These are phyloP conservation scores for Pilophorus perplexus DNA, from an alignment of 2,888 invertebrate genomes.

Conservation along the genomic window DNA sequence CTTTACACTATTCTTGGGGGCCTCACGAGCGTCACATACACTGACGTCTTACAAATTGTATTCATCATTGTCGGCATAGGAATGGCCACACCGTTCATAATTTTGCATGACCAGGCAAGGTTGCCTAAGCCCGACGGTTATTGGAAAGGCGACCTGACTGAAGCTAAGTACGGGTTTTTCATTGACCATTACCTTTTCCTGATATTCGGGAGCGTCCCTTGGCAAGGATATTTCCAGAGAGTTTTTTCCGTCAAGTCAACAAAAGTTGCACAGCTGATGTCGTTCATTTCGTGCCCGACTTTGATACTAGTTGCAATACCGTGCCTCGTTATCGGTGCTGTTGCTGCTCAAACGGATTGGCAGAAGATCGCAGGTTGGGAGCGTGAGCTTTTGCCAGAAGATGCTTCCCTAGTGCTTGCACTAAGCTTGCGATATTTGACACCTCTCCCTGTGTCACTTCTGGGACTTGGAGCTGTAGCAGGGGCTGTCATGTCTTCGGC, in stretches of 20 bases:
- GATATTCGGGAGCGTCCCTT: conserved; percentile 66
- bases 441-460: conserved; percentile 61
- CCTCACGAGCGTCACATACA: conserved; percentile 68
- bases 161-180: conserved; percentile 56
- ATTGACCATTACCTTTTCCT: conserved; percentile 61
- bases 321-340: conserved; percentile 64
- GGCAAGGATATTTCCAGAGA: conserved; percentile 70
- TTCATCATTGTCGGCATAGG: conserved; percentile 65
- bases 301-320: conserved; percentile 65
- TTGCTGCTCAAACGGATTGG: conserved; percentile 62
- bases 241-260: conserved; percentile 65
- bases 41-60: conserved; percentile 67
- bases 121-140: conserved; percentile 57
- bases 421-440: conserved; percentile 61
- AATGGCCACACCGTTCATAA: conserved; percentile 50
- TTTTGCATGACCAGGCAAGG: conserved; percentile 25
- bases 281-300: conserved; percentile 64
- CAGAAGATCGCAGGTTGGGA: conserved; percentile 52
- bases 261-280: conserved; percentile 62
- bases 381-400: conserved; percentile 52
- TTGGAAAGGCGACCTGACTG: conserved; percentile 58
- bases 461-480: conserved; percentile 69
- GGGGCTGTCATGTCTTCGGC: conserved; percentile 77
- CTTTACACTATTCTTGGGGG: conserved; percentile 68
- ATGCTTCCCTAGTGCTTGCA: conserved; percentile 62